phyloP scores from a whole-genome alignment of 2,888 invertebrate species.

The Limnephilus rhombicus region DNA sequence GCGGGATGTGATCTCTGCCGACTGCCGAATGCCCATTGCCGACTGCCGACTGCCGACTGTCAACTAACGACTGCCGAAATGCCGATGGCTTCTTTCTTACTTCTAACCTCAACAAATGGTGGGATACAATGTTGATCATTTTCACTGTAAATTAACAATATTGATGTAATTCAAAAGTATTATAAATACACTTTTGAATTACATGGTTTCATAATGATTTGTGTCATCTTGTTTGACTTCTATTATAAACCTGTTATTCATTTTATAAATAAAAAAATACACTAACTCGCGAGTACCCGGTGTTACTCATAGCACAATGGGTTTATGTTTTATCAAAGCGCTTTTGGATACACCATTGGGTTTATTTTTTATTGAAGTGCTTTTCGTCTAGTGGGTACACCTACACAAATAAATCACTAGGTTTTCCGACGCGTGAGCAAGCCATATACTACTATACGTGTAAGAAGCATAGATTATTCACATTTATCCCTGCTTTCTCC shows the following conservation, averaged over 20 bases:
- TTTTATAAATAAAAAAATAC: no score
- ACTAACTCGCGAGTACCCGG: no score
- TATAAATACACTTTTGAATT: background rate
- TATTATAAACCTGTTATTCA: background rate
- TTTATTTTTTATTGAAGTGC: no score
- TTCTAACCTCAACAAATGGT: background rate
- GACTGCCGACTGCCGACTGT: background rate
- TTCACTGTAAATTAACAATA: background rate
- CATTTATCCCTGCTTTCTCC: no score
- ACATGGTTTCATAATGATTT: background rate
- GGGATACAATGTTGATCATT: background rate
- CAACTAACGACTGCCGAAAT: background rate
- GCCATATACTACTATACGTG: no score
- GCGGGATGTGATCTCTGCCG: constrained; percentile 33
- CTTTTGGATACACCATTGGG: no score
- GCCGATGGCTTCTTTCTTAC: background rate
- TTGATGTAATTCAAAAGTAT: background rate
- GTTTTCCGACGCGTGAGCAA: no score
- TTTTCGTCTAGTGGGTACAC: no score
- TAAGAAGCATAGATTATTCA: no score
- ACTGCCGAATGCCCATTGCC: background rate
- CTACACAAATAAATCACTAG: no score
- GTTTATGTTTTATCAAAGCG: no score
- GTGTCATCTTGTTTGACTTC: background rate
- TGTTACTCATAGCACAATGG: no score